A percentile compares a stretch with the other conserved stretches of the same genome.
Evolutionary conservation across 2,113 vertebrate species (phyloP).

Genomic region (Hemibagrus wyckioides): DNA sequence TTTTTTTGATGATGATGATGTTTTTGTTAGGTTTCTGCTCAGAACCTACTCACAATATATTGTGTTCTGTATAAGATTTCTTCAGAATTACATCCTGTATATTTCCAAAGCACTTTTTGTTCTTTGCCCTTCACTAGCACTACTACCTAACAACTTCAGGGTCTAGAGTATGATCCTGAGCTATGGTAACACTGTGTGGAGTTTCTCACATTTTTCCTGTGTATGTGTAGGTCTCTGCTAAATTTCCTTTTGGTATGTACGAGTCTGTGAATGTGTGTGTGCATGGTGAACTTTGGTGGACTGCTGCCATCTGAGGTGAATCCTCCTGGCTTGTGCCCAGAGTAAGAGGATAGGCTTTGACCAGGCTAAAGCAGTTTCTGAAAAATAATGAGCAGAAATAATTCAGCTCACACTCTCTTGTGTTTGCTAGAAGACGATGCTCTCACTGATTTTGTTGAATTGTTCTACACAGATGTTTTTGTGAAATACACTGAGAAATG

Average conservation of each 20-base stretch:
- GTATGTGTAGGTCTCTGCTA: not conserved
- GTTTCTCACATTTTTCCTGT: no score
- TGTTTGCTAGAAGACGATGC: not conserved
- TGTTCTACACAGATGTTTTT: not conserved
- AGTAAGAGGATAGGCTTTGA: not conserved
- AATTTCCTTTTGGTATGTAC: not conserved
- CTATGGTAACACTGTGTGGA: not conserved
- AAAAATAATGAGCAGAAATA: not conserved
- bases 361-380: not conserved
- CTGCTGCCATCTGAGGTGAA: not conserved
- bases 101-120: not conserved
- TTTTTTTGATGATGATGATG: no score
- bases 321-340: not conserved
- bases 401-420: not conserved
- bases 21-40: no score
- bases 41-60: no score
- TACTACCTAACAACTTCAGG: not conserved
- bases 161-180: not conserved
- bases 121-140: not conserved
- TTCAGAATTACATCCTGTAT: no score
- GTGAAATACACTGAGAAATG: not conserved
- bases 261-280: not conserved
- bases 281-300: not conserved
- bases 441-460: not conserved
- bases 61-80: no score